phyloP scores from a whole-genome alignment of 2,888 invertebrate genomes.

The Temnothorax rugatulus region DNA sequence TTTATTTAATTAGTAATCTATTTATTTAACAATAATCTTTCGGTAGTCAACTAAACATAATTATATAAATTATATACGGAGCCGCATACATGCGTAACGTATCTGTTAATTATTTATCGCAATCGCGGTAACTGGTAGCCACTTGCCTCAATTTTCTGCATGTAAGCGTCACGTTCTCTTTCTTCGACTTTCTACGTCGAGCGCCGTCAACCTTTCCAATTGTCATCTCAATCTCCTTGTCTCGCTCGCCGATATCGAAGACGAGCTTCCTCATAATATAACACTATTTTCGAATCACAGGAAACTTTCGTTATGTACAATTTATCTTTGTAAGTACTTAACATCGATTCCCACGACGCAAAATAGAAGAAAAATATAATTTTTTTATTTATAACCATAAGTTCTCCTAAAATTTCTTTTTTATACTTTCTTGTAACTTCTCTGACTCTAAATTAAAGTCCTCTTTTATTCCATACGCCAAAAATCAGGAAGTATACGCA shows the following conservation, averaged over 20 bases:
- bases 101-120: slow-evolving; percentile 49
- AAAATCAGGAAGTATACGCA: neutral
- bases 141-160: slow-evolving; percentile 65
- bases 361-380: neutral
- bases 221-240: slow-evolving; percentile 50
- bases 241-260: slow-evolving; percentile 14
- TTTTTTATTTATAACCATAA: neutral
- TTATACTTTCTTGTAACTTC: neutral
- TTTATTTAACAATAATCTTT: slow-evolving; percentile 16
- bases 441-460: too few relatives aligned
- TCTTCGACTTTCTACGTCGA: slow-evolving; percentile 71
- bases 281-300: neutral
- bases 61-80: slow-evolving; percentile 5
- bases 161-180: slow-evolving; percentile 71
- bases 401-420: neutral
- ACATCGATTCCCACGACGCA: neutral
- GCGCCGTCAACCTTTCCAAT: slow-evolving; percentile 53
- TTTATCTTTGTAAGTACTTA: neutral
- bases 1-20: slow-evolving; percentile 16
- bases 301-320: neutral
- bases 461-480: neutral
- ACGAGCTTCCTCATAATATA: slow-evolving; percentile 2
- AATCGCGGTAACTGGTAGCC: neutral
- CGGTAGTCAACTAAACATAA: neutral
- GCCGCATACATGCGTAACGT: neutral